A percentile compares a stretch with the other conserved stretches of the same genome.
These are phyloP conservation scores for Aselliscus stoliczkanus DNA, from an alignment of 2,797 vertebrate genomes.

Conservation along the genomic window DNA sequence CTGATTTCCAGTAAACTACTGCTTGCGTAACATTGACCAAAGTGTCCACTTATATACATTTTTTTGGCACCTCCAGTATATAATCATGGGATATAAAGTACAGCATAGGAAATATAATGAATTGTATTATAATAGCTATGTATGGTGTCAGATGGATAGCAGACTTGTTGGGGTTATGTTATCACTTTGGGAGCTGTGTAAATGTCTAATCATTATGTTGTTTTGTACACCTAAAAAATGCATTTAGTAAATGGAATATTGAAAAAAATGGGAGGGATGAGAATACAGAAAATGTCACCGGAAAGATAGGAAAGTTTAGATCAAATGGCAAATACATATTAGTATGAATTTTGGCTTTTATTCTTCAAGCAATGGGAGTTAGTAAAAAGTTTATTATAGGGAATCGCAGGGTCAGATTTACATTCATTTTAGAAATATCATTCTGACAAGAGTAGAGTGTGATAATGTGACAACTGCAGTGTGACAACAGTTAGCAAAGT, in stretches of 20 bases:
- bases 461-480: background rate
- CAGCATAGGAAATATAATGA: too few relatives aligned
- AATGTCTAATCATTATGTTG: too few relatives aligned
- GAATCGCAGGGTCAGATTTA: background rate
- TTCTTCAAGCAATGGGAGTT: background rate
- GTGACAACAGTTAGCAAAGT: background rate
- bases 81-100: too few relatives aligned
- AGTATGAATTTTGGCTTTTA: background rate
- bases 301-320: background rate
- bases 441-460: background rate
- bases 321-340: background rate
- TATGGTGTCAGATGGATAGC: too few relatives aligned
- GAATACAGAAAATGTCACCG: background rate
- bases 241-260: background rate
- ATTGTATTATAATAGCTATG: too few relatives aligned
- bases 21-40: too few relatives aligned
- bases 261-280: background rate
- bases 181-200: too few relatives aligned
- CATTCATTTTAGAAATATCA: background rate
- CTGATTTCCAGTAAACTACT: too few relatives aligned
- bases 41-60: too few relatives aligned
- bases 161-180: too few relatives aligned
- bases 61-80: too few relatives aligned
- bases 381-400: background rate
- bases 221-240: too few relatives aligned